Base-by-base conservation (phyloP, 2,113 vertebrate species). In the Atherinomorus stipes region DNA sequence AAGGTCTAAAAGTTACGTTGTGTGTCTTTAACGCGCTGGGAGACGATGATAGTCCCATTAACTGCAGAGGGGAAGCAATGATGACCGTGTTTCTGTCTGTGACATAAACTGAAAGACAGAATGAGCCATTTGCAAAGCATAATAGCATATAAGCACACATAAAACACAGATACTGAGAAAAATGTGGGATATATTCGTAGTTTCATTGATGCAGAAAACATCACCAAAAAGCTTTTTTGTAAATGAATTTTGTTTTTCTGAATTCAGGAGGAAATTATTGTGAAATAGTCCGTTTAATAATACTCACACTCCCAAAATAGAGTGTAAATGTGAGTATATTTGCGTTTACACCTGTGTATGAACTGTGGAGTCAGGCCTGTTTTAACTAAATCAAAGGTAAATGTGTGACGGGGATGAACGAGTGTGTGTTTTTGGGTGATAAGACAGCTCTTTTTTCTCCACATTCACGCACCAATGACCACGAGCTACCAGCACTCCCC, bases 371-470 rank as follows among this genome's bases (percentile, higher is more conserved):
- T 47, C 18, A 18, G 13, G 44, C n/a, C 44, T 34, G 13, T 47
- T 47, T 47, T n/a, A 47, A 19, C 4, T n/a, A n/a, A 18, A n/a
- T 18, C 44, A n/a, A 8, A 47, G 44, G 19, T 47, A 47, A n/a
- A 7, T n/a, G 44, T 13, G 50, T 13, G 22, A 3, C 11, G 4
- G 23, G 16, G 1, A 2, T 40, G 57, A 40, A 40, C 8, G 44
- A 19, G 59, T n/a, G 25, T 16, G 64, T 80, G 66, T 66, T 76
- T 61, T 0, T 3, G 34, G 57, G 21, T 52, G 63, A 72, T 68
- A 58, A 72, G 51, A 28, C 50, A 4, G 62, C 44, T 67, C 58
- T 40, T 68, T 82, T 77, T 69, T 64, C 79, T 23, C 40, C 37
- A 50, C 40, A 66, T 44, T 51, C 57, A 52, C 23, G 42, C 62